phyloP scores from a whole-genome alignment of 2,888 invertebrate genomes.

The Girardia tigrina region DNA sequence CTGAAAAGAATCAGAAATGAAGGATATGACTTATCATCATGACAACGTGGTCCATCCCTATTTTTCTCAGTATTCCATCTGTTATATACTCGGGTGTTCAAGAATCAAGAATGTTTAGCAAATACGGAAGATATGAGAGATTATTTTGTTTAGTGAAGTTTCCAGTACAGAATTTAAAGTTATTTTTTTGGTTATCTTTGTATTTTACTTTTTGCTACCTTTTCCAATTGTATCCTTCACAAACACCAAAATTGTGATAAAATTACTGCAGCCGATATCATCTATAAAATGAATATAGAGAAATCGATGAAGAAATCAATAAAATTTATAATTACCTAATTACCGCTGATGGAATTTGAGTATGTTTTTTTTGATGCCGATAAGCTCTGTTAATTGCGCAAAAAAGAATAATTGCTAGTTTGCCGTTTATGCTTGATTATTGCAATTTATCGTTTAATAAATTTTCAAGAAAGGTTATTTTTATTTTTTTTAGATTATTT shows the following conservation, averaged over 20 bases:
- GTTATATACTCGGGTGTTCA: constrained; percentile 18
- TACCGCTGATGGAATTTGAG: too few species aligned
- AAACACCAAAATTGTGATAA: constrained; percentile 41
- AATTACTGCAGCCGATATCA: constrained; percentile 40
- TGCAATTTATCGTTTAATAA: too few species aligned
- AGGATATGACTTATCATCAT: constrained; percentile 49
- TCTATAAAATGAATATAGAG: too few species aligned
- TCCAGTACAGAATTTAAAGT: constrained; percentile 46
- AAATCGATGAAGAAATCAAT: too few species aligned
- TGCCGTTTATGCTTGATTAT: too few species aligned
- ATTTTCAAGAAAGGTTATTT: too few species aligned
- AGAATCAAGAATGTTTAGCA: constrained; percentile 43
- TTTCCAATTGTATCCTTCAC: constrained; percentile 46
- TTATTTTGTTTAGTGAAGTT: constrained; percentile 49
- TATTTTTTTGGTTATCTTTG: constrained; percentile 49
- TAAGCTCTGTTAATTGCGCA: too few species aligned
- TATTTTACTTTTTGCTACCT: constrained; percentile 48
- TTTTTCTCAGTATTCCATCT: constrained; percentile 42
- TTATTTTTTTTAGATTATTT: too few species aligned
- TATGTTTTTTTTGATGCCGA: too few species aligned
- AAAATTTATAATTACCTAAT: too few species aligned
- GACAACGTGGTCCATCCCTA: constrained; percentile 49
- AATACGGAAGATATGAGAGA: constrained; percentile 48
- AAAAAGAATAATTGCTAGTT: too few species aligned
- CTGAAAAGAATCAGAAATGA: too few species aligned